These are phyloP conservation scores for Pelodiscus sinensis DNA, from an alignment of 2,113 vertebrate species.

Conservation along the genomic window DNA sequence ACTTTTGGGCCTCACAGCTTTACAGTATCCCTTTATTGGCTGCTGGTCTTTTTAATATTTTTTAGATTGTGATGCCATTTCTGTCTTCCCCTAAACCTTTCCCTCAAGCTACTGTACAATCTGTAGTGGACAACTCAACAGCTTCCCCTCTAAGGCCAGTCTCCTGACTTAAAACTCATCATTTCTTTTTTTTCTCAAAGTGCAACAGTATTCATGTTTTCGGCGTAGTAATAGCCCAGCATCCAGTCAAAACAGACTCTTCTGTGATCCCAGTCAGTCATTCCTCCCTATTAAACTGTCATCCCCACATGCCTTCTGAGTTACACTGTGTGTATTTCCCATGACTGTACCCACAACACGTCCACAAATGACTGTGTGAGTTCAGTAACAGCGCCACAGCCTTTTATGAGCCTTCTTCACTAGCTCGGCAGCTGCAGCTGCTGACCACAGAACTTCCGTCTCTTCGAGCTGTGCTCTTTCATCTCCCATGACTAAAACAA, in stretches of 20 bases:
- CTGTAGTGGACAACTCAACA: not conserved
- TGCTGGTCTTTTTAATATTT: not conserved
- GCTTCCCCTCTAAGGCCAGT: constrained; percentile 22
- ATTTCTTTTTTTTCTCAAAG: constrained; percentile 31
- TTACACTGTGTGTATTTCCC: constrained; percentile 39
- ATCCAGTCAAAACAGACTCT: constrained; percentile 38
- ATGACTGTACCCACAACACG: constrained; percentile 24
- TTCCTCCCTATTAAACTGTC: constrained; percentile 43
- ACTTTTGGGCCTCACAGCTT: rapidly evolving
- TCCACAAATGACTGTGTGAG: constrained; percentile 37
- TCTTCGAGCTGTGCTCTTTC: not conserved
- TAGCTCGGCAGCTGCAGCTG: constrained; percentile 44
- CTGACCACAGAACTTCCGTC: constrained; percentile 15
- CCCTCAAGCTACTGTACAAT: not conserved
- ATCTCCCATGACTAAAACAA: not conserved
- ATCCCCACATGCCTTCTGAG: constrained; percentile 52
- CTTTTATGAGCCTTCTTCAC: constrained; percentile 25
- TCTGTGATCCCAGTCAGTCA: constrained; percentile 38
- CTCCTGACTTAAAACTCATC: constrained; percentile 10
- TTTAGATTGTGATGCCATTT: not conserved
- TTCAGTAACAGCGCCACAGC: constrained; percentile 17
- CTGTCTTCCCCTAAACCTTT: not conserved
- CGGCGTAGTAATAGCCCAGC: constrained; percentile 11
- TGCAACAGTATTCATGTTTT: constrained; percentile 10
- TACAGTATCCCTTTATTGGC: not conserved